Base-by-base conservation (phyloP, 2,888 invertebrate species). In the Ornithoptera priamus region DNA sequence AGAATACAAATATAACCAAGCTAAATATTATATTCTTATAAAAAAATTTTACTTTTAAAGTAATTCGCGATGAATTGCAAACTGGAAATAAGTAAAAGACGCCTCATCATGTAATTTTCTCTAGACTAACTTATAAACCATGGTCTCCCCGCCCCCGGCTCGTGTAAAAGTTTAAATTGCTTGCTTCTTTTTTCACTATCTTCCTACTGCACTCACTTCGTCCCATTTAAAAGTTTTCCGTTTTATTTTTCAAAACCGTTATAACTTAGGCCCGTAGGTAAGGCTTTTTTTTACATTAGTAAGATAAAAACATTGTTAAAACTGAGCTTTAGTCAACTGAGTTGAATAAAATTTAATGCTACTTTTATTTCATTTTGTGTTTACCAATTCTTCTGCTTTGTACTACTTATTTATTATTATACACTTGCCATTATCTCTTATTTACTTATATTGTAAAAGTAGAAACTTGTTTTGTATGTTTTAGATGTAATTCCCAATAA, bases 141-240 rank as follows among this genome's bases (percentile, higher is more conserved):
- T 81, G 80, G 77, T 84, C 83, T 81, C 83, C 83, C 85, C 61
- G 81, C 80, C 75, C 75, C 75, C 79, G 77, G 78, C 78, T 80
- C 77, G 79, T 77, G 85, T 77, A 81, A 86, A 91, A 91, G 85
- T 91, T 91, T 88, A 89, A 91, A 90, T 90, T 91, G 88, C 83
- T 82, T 79, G 80, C 81, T 80, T 80, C 83, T 88, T 90, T 90
- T 91, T 91, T 90, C 90, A 91, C 91, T 91, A 91, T 90, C 90
- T 88, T 81, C 79, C 81, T 73, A 80, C 78, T 83, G 82, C 86
- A 86, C 85, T 86, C 86, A 87, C 86, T 89, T 90, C 90, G 90
- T 89, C 89, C 88, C 88, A 90, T 92, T 89, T 89, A 89, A 66
- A 92, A 91, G 87, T 91, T 92, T 89, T 81, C 78, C 85, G 82